Evolutionary conservation across 2,888 invertebrate species (phyloP).

Genomic region (Panopea generosa): DNA sequence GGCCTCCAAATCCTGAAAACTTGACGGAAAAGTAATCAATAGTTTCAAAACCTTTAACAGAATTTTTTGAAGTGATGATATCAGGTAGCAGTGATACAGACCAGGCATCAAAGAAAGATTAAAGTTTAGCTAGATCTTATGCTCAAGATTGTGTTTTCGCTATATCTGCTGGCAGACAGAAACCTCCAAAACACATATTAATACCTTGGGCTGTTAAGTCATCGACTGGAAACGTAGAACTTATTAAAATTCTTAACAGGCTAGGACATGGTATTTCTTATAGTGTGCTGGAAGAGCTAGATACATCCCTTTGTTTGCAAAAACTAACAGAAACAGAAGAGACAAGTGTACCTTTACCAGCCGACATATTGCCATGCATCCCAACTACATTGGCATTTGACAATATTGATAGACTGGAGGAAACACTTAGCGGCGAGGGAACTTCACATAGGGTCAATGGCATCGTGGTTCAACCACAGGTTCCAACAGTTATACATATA

Average conservation of each 20-base stretch:
- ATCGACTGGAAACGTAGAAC: neutral
- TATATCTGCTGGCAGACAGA: too few species aligned
- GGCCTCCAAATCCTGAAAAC: too few species aligned
- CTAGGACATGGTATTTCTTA: constrained; percentile 51
- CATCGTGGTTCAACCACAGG: constrained; percentile 55
- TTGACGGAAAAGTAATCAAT: too few species aligned
- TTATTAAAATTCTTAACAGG: constrained; percentile 39
- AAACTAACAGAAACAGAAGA: constrained; percentile 36
- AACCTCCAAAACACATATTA: too few species aligned
- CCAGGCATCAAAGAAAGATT: too few species aligned
- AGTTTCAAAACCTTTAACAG: too few species aligned
- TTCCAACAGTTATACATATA: neutral
- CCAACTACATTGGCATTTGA: constrained; percentile 10
- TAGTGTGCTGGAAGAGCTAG: constrained; percentile 24
- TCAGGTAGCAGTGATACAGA: too few species aligned
- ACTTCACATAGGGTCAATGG: constrained; percentile 67
- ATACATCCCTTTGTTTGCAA: constrained; percentile 57
- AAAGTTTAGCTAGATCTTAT: too few species aligned
- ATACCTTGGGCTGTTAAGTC: too few species aligned
- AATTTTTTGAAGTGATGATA: too few species aligned
- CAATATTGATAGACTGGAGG: constrained; percentile 66
- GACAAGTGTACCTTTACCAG: constrained; percentile 26
- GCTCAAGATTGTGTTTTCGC: too few species aligned
- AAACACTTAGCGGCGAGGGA: constrained; percentile 54
- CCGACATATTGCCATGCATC: constrained; percentile 9